phyloP scores from a whole-genome alignment of 2,797 vertebrate genomes.

The Balearica regulorum region DNA sequence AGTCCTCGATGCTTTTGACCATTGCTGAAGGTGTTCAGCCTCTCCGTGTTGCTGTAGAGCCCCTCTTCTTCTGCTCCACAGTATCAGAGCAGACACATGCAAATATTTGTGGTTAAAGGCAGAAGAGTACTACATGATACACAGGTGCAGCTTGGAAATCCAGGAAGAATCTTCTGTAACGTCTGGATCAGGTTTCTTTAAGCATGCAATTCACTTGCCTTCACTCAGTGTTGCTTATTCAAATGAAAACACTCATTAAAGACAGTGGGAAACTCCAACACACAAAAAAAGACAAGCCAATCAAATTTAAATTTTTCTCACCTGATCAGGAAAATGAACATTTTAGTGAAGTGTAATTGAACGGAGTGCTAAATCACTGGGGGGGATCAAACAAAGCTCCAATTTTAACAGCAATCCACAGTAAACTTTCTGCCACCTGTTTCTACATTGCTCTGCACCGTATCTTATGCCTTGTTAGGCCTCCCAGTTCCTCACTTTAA shows the following conservation, averaged over 20 bases:
- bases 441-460: accelerated
- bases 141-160: not conserved
- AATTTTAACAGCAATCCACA: not conserved
- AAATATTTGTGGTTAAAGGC: not conserved
- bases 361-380: not conserved
- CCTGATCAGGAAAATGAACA: not conserved
- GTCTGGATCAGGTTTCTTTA: not conserved
- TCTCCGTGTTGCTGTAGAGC: not conserved
- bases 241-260: not conserved
- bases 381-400: not conserved
- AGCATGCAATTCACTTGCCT: not conserved
- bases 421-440: not conserved
- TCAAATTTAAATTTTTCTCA: not conserved
- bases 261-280: not conserved
- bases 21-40: not conserved
- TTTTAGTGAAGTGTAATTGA: not conserved
- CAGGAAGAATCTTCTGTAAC: not conserved
- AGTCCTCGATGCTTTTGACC: not conserved
- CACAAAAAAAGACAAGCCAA: not conserved
- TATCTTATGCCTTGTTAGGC: not conserved
- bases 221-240: not conserved
- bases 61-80: not conserved
- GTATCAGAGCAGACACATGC: not conserved
- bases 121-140: not conserved
- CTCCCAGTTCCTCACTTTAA: not conserved